Conservation (phyloP, 2,113 vertebrate genomes). For the Meles meles region DNA sequence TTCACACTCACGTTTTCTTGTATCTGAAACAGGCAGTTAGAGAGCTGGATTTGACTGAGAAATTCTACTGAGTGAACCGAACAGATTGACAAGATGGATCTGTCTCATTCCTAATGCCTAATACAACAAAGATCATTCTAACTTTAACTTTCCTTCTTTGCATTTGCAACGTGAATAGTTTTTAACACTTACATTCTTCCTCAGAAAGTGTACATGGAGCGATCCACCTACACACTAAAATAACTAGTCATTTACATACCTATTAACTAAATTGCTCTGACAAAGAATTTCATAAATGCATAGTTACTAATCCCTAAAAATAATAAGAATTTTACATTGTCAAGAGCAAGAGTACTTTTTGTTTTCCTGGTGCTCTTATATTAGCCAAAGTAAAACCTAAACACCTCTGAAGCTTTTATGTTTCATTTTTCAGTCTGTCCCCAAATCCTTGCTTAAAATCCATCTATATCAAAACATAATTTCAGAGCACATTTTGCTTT, state of each 20-base stretch:
- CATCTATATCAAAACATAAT: neutral
- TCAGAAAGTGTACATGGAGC: slow-evolving; percentile 63
- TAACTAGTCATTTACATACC: slow-evolving; percentile 77
- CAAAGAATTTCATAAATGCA: slow-evolving; percentile 73
- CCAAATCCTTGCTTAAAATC: slow-evolving; percentile 41
- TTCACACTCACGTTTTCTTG: neutral
- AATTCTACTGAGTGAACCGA: neutral
- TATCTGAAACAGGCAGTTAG: neutral
- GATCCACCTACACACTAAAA: slow-evolving; percentile 71
- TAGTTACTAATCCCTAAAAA: slow-evolving; percentile 73
- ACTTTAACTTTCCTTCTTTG: slow-evolving; percentile 45
- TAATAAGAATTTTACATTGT: slow-evolving; percentile 69
- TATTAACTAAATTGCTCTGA: slow-evolving; percentile 76
- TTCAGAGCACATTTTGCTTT: neutral
- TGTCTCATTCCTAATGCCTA: neutral
- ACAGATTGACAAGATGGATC: neutral
- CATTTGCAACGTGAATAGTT: slow-evolving; percentile 51
- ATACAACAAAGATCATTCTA: neutral
- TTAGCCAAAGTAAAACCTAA: slow-evolving; percentile 16
- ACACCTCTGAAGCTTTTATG: neutral
- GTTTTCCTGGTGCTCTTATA: slow-evolving; percentile 45
- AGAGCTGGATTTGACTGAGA: neutral
- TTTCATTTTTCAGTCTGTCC: slow-evolving; percentile 1
- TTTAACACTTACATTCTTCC: slow-evolving; percentile 57
- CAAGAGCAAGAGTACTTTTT: slow-evolving; percentile 63